Conservation (phyloP, 92 coral and sea anemone species). For the Bergia sp. region DNA sequence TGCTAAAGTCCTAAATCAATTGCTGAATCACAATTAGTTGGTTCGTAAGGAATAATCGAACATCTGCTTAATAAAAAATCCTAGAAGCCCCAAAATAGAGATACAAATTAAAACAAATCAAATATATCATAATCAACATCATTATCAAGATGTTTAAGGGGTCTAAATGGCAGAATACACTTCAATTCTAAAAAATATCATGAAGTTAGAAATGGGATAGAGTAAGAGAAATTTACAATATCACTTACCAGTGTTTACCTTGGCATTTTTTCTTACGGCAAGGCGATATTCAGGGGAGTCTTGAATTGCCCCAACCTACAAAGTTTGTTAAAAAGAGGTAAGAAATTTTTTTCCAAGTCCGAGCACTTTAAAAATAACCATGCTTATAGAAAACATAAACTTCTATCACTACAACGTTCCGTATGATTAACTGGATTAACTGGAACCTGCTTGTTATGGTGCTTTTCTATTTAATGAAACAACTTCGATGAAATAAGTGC, state of each 20-base stretch:
- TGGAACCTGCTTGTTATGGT: neutral
- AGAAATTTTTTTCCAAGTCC: too few species aligned
- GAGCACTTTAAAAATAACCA: too few species aligned
- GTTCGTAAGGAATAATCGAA: too few species aligned
- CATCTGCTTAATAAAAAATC: too few species aligned
- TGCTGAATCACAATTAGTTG: too few species aligned
- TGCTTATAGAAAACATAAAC: neutral
- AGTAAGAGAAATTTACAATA: neutral
- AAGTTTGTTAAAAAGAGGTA: neutral
- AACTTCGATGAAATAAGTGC: neutral
- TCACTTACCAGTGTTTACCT: constrained; percentile 50
- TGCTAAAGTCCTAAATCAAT: too few species aligned
- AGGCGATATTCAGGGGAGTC: constrained; percentile 57
- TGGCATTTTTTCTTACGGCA: constrained; percentile 59
- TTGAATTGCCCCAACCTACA: constrained; percentile 55
- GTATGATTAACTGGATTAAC: too few species aligned
- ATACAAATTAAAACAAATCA: too few species aligned
- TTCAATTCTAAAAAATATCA: neutral
- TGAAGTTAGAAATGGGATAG: too few species aligned
- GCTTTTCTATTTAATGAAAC: neutral
- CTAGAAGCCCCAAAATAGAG: too few species aligned
- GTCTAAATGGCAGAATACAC: neutral
- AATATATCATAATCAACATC: too few species aligned
- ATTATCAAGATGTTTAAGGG: too few species aligned
- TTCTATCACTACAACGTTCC: neutral